Conservation (phyloP, 2,888 invertebrate genomes). For the Ophraella communa region DNA sequence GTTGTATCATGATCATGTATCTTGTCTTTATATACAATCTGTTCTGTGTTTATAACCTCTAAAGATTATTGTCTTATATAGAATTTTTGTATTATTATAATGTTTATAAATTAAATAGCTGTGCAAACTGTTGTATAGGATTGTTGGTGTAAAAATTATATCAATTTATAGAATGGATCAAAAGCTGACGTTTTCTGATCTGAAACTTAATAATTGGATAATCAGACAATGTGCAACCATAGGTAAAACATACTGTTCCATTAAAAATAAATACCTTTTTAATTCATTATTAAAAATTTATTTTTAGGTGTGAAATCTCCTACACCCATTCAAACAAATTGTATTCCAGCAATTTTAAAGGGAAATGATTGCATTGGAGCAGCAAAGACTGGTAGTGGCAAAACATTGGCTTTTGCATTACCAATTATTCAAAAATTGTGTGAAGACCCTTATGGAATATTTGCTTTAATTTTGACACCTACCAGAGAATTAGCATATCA, state of each 20-base stretch:
- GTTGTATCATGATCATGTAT: too few species aligned
- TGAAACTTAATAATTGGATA: constrained; percentile 77
- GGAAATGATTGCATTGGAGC: constrained; percentile 93
- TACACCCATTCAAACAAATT: constrained; percentile 82
- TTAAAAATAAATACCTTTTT: too few species aligned
- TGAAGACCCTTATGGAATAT: constrained; percentile 96
- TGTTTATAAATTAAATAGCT: too few species aligned
- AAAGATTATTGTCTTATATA: too few species aligned
- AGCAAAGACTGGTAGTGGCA: constrained; percentile 97
- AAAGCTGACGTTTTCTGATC: constrained; percentile 63
- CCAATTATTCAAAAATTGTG: constrained; percentile 91
- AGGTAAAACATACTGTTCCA: constrained; percentile 67
- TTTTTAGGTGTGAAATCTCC: constrained; percentile 74
- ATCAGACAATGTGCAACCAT: constrained; percentile 72
- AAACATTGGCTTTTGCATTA: constrained; percentile 96
- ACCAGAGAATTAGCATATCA: constrained; percentile 92
- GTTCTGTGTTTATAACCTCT: too few species aligned
- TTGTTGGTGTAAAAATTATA: background rate
- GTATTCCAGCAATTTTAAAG: constrained; percentile 77
- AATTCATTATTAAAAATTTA: constrained; percentile 10
- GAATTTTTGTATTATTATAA: too few species aligned
- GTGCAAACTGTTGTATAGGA: too few species aligned
- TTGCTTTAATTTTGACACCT: constrained; percentile 92
- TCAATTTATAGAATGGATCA: constrained; percentile 18
- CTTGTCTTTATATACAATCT: too few species aligned